A percentile compares a stretch with the other conserved stretches of the same genome.
These are phyloP conservation scores for Papilio glaucus DNA, from an alignment of 1,140 invertebrate species.

Conservation along the genomic window DNA sequence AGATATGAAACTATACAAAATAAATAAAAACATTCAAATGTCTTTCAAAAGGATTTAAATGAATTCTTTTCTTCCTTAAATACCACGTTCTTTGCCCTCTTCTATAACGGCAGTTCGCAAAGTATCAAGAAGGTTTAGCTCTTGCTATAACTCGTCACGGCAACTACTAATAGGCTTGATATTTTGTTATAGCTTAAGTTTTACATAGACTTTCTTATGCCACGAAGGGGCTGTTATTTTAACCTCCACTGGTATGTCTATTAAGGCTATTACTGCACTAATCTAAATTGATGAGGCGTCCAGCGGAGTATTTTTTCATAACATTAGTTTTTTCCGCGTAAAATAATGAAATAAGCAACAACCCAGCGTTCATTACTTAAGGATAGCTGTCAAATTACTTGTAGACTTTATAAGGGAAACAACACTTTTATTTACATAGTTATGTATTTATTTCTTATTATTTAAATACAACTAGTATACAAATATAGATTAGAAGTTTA, in stretches of 20 bases:
- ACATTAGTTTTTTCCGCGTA: constrained; percentile 79
- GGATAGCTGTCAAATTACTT: constrained; percentile 49
- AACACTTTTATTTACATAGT: not conserved
- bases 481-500: too few relatives aligned
- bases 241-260: constrained; percentile 51
- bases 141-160: constrained; percentile 57
- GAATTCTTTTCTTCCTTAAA: too few relatives aligned
- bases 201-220: constrained; percentile 79
- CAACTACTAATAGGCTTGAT: constrained; percentile 79
- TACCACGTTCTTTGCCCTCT: too few relatives aligned
- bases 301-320: constrained; percentile 75
- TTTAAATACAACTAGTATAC: too few relatives aligned
- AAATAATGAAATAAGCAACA: constrained; percentile 77
- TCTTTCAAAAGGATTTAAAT: too few relatives aligned
- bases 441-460: too few relatives aligned
- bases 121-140: constrained; percentile 56
- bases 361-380: constrained; percentile 76
- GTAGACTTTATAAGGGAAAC: constrained; percentile 23
- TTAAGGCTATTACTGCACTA: constrained; percentile 73
- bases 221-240: constrained; percentile 62
- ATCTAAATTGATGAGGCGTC: constrained; percentile 82
- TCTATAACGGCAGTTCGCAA: constrained; percentile 11
- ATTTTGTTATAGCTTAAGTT: constrained; percentile 80
- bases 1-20: too few relatives aligned
- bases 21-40: too few relatives aligned